Conservation (phyloP, 2,888 invertebrate genomes). For the Ephialtes manifestator region DNA sequence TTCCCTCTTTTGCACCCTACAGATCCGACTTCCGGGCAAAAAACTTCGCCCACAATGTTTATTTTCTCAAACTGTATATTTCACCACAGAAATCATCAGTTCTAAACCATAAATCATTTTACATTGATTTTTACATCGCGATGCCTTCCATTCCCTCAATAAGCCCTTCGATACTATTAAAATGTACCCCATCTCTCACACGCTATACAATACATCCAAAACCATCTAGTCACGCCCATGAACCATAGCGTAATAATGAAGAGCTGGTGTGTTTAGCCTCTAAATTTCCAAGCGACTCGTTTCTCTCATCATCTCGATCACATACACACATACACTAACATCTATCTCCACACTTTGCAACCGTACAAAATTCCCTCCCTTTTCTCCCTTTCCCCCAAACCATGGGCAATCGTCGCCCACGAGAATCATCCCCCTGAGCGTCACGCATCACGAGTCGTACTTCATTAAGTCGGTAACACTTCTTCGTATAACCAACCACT, state of each 20-base stretch:
- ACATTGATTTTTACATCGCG: no score
- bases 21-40: no score
- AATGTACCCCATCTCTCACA: no score
- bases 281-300: constrained; percentile 10
- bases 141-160: no score
- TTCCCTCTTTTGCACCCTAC: no score
- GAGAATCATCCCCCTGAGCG: constrained; percentile 63
- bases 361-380: constrained; percentile 8
- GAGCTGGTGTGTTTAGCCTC: constrained; percentile 29
- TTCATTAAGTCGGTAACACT: constrained; percentile 85
- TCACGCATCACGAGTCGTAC: constrained; percentile 84
- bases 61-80: no score
- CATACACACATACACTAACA: background rate
- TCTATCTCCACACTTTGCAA: constrained; percentile 42
- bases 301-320: constrained; percentile 13
- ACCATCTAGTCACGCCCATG: background rate
- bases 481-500: constrained; percentile 73
- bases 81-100: no score
- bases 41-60: no score
- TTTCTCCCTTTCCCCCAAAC: background rate
- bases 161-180: no score
- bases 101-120: no score
- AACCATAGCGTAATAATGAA: constrained; percentile 43
- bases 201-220: background rate
- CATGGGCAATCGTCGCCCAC: constrained; percentile 40